Base-by-base conservation (phyloP, 2,888 invertebrate species). In the Rhagophthalmus giganteus region DNA sequence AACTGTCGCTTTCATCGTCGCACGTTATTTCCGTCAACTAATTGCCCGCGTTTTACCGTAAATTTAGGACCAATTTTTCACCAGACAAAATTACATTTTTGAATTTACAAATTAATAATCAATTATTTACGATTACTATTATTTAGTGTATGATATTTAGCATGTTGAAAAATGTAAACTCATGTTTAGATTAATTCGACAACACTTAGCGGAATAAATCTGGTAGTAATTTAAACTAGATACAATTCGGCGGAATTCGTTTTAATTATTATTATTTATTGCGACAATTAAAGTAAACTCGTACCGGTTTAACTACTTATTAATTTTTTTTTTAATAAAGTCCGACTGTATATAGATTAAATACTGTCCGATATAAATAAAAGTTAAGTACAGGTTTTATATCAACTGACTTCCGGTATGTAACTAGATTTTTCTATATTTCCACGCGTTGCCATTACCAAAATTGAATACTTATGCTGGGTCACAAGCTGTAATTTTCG, bases 401-500 rank as follows among this genome's bases (percentile, higher is more conserved):
- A 56, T 56, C 55, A 56, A 58, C 55, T 51, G 54, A 40, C 45
- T 58, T 55, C 44, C 45, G 3, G 39, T 41, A 34, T 49, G 47
- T 39, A 39, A 30, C 39, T 49, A 53, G 51, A 55, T 54, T 46
- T 52, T 42, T 28, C 27, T 31, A 24, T 13, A 46, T 54, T 35
- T 47, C 45, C 32, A 40, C 35, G 27, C 15, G 28, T 35, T 15
- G 26, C 28, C 31, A 31, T 35, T 41, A 40, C 53, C 50, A 48
- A 55, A 61, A 52, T 28, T 49, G 51, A 47, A 40, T 55, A 58
- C 61, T 60, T 60, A 61, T 59, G 65, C 67, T 69, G 69, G 68
- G 68, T 61, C 67, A 61, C 59, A 59, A 60, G 54, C 57, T 50
- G 48, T 38, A 48, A 53, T 48, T 55, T 47, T 38, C 33, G 38